Conservation (phyloP, 35 echinoderm and acorn worm genomes). For the Heliocidaris tuberculata region DNA sequence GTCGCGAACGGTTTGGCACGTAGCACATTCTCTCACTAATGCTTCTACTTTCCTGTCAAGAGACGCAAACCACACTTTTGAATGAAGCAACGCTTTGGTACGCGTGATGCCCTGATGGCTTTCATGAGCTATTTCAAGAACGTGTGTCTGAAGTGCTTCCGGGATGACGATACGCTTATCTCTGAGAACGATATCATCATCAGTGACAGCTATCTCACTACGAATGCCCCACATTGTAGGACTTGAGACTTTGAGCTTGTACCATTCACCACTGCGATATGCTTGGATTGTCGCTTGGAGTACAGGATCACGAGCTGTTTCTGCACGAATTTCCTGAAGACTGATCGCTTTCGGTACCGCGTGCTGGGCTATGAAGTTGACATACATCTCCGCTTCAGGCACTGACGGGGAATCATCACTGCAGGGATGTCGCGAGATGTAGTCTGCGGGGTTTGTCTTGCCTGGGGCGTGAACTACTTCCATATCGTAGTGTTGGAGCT, state of each 20-base stretch:
- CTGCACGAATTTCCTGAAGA: not conserved
- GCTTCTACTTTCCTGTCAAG: conserved; percentile 57
- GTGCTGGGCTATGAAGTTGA: too few species aligned
- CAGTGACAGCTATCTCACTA: not conserved
- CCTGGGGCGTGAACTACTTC: conserved; percentile 3
- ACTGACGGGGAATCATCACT: not conserved
- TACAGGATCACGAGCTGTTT: not conserved
- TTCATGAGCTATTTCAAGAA: conserved; percentile 46
- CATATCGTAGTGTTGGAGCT: conserved; percentile 50
- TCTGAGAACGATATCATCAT: not conserved
- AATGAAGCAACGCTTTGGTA: conserved; percentile 47
- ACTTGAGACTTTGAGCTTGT: not conserved
- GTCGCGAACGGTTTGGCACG: not conserved
- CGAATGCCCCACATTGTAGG: not conserved
- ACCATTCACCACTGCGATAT: conserved; percentile 17
- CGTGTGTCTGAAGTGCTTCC: conserved; percentile 28
- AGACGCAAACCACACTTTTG: conserved; percentile 58
- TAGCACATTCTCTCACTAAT: conserved; percentile 50
- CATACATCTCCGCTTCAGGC: not conserved
- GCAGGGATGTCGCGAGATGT: conserved; percentile 33
- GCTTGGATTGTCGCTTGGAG: not conserved
- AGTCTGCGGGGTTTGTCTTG: conserved; percentile 43
- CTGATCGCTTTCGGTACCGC: conserved; percentile 37
- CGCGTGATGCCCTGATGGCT: conserved; percentile 50
- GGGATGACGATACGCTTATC: conserved; percentile 34